These are phyloP conservation scores for Nothocercus nigrocapillus DNA, from an alignment of 2,113 vertebrate species.

Conservation along the genomic window DNA sequence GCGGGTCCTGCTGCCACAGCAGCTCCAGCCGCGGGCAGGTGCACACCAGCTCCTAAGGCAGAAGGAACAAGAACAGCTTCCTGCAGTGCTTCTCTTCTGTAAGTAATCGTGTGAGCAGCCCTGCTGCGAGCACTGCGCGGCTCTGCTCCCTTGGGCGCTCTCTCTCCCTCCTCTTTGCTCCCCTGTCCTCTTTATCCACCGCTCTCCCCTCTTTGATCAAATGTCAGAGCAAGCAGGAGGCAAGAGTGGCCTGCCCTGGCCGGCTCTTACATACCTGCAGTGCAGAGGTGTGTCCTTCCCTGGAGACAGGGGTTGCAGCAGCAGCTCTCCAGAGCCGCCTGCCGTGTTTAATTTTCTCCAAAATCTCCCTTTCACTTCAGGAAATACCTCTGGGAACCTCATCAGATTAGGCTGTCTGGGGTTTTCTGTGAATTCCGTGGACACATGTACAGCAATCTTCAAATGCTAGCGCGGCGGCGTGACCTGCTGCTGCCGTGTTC, in stretches of 20 bases:
- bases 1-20: too few relatives aligned
- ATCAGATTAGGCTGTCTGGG: not conserved
- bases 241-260: slow-evolving; percentile 20
- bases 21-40: too few relatives aligned
- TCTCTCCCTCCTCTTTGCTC: not conserved
- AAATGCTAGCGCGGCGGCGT: fast-evolving
- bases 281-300: not conserved
- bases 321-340: not conserved
- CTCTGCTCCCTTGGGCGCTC: not conserved
- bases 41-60: not conserved
- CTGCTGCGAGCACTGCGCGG: not conserved
- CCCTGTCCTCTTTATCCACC: not conserved
- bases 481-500: not conserved
- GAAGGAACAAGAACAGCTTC: not conserved
- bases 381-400: not conserved
- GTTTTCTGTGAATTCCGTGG: not conserved
- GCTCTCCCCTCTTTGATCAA: not conserved
- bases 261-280: slow-evolving; percentile 4
- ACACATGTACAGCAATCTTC: too few relatives aligned
- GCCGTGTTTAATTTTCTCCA: fast-evolving
- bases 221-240: not conserved
- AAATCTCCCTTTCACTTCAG: fast-evolving
- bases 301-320: fast-evolving
- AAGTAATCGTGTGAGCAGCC: not conserved
- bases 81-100: not conserved